phyloP scores from a whole-genome alignment of 92 coral and sea anemone species.

The Epizoanthus rinbou region DNA sequence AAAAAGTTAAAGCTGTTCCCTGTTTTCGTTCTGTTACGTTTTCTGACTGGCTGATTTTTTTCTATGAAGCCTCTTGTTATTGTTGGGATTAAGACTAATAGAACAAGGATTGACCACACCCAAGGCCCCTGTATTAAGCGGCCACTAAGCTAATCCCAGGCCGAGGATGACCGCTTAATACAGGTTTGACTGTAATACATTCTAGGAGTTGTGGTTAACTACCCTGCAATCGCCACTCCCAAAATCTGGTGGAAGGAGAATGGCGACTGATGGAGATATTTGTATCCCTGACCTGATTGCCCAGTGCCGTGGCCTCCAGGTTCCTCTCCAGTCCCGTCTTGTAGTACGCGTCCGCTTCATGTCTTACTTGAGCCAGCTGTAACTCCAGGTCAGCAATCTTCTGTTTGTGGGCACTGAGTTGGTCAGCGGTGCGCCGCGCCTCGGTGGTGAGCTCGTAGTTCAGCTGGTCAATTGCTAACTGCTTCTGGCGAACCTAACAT shows the following conservation, averaged over 20 bases:
- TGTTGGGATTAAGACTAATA: no score
- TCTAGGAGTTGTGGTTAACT: no score
- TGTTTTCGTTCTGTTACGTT: no score
- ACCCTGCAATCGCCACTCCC: background rate
- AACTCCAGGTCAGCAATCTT: constrained; percentile 80
- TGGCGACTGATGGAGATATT: no score
- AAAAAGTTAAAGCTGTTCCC: no score
- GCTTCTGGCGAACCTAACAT: constrained; percentile 87
- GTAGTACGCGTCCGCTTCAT: constrained; percentile 93
- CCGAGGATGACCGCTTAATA: no score
- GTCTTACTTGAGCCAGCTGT: constrained; percentile 86
- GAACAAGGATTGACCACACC: no score
- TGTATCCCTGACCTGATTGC: constrained; percentile 74
- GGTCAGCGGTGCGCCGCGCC: constrained; percentile 77
- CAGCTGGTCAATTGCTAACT: constrained; percentile 74
- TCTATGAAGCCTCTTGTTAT: no score
- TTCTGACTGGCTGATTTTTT: no score
- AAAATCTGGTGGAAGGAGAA: background rate
- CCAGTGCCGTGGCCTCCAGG: constrained; percentile 87
- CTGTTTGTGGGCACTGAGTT: constrained; percentile 70
- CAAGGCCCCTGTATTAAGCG: no score
- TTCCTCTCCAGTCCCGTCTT: constrained; percentile 93
- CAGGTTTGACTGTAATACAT: no score
- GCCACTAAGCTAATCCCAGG: no score
- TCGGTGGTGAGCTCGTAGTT: constrained; percentile 81